Percentiles rank a stretch among this genome's conserved stretches.
phyloP scores from a whole-genome alignment of 2,888 invertebrate species.

The Drosophila mettleri region DNA sequence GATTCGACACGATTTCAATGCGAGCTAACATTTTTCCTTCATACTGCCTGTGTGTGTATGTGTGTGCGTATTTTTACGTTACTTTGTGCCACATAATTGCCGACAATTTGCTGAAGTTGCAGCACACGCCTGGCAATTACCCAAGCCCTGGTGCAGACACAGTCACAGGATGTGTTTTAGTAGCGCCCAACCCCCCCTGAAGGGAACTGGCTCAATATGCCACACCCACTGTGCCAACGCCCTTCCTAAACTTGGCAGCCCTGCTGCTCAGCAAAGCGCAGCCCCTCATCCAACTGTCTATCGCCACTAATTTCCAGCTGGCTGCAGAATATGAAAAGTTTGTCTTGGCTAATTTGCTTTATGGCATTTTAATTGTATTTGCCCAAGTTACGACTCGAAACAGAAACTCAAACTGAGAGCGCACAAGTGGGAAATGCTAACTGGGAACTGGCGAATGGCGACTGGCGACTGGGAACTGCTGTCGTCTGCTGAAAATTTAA shows the following conservation, averaged over 20 bases:
- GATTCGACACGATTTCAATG: conserved; percentile 48
- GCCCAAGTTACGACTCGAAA: conserved; percentile 33
- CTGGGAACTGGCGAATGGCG: conserved; percentile 2
- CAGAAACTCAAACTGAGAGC: conserved; percentile 8
- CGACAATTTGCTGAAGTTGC: conserved; percentile 80
- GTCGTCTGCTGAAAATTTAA: conserved; percentile 69
- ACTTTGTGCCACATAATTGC: conserved; percentile 78
- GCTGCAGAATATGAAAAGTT: conserved; percentile 75
- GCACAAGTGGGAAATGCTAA: conserved; percentile 12
- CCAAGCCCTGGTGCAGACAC: conserved; percentile 41
- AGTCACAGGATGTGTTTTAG: conserved; percentile 74
- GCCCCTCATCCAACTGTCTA: conserved; percentile 32
- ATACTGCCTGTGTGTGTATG: conserved; percentile 22
- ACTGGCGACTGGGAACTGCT: conserved; percentile 22
- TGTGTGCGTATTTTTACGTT: conserved; percentile 49
- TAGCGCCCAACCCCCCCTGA: conserved; percentile 50
- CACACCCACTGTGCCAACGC: background rate
- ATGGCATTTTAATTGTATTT: conserved; percentile 80
- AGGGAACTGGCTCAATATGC: conserved; percentile 21
- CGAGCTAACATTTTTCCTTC: conserved; percentile 27
- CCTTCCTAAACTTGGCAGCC: background rate
- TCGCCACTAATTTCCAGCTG: conserved; percentile 70
- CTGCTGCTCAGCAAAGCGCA: conserved; percentile 4
- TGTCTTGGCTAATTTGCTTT: conserved; percentile 79
- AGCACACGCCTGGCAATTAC: conserved; percentile 78